phyloP scores from a whole-genome alignment of 1,140 invertebrate genomes.

The Heliconius nattereri region DNA sequence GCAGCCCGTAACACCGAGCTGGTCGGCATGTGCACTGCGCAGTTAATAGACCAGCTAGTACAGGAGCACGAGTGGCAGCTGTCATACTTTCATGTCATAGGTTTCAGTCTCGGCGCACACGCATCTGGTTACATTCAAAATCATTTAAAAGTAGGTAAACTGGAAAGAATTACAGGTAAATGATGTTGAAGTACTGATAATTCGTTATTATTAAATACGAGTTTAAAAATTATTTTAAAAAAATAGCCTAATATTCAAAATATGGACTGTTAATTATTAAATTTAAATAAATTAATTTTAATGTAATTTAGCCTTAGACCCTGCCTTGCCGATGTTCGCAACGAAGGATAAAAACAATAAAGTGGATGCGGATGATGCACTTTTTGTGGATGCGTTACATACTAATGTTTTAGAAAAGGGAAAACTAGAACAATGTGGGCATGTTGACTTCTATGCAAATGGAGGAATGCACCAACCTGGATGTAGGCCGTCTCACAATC shows the following conservation, averaged over 20 bases:
- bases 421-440: constrained; percentile 78
- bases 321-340: constrained; percentile 83
- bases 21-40: constrained; percentile 82
- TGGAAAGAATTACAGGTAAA: constrained; percentile 80
- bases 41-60: constrained; percentile 84
- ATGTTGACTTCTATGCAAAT: constrained; percentile 86
- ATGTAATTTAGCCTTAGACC: constrained; percentile 80
- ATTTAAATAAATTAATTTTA: not conserved
- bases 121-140: constrained; percentile 91
- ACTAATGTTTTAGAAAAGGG: constrained; percentile 83
- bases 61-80: constrained; percentile 80
- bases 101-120: constrained; percentile 95
- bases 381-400: constrained; percentile 85
- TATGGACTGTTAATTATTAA: no score
- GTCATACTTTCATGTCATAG: constrained; percentile 90
- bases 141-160: constrained; percentile 70
- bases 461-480: constrained; percentile 84
- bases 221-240: no score
- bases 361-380: constrained; percentile 83
- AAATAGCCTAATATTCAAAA: not conserved
- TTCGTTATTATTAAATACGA: not conserved
- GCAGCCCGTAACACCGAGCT: constrained; percentile 81
- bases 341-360: constrained; percentile 66
- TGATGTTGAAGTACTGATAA: not conserved
- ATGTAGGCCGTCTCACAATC: constrained; percentile 67